Conservation (phyloP, 1,140 invertebrate genomes). For the Drosophila gunungcola region DNA sequence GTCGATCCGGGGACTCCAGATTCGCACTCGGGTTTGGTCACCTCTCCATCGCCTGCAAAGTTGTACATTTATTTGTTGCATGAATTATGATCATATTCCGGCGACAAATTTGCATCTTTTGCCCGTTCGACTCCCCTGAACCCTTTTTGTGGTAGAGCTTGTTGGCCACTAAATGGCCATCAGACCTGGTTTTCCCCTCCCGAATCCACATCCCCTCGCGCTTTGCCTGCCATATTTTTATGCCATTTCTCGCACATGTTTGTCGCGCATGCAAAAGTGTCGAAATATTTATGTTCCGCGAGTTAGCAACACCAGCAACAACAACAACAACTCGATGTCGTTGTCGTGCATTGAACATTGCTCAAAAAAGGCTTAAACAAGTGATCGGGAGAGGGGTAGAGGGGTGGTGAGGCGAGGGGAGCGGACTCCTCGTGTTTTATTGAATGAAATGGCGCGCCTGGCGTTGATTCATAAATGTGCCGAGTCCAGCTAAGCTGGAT, state of each 20-base stretch:
- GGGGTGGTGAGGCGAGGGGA: neutral
- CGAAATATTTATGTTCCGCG: slow-evolving; percentile 80
- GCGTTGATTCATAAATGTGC: slow-evolving; percentile 82
- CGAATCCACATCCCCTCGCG: neutral
- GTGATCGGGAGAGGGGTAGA: no score
- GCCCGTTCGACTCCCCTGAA: neutral
- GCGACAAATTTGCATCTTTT: slow-evolving; percentile 67
- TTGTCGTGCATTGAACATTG: slow-evolving; percentile 75
- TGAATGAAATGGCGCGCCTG: slow-evolving; percentile 79
- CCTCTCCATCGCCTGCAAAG: slow-evolving; percentile 31
- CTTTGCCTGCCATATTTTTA: slow-evolving; percentile 76
- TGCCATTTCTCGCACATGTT: slow-evolving; percentile 76
- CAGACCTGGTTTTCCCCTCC: slow-evolving; percentile 31
- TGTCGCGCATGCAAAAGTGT: slow-evolving; percentile 78
- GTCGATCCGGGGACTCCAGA: slow-evolving; percentile 15
- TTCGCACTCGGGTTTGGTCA: slow-evolving; percentile 12
- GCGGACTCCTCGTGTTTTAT: slow-evolving; percentile 71
- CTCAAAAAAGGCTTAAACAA: slow-evolving; percentile 54
- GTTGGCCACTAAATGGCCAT: slow-evolving; percentile 59
- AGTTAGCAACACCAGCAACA: slow-evolving; percentile 64
- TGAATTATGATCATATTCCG: slow-evolving; percentile 80
- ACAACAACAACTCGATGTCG: slow-evolving; percentile 53
- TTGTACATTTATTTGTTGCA: slow-evolving; percentile 79
- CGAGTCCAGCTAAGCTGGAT: slow-evolving; percentile 29
- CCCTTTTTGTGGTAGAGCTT: slow-evolving; percentile 2